A percentile compares a stretch with the other conserved stretches of the same genome.
Evolutionary conservation across 2,888 invertebrate genomes (phyloP).

Genomic region (Herminia tarsipennalis): DNA sequence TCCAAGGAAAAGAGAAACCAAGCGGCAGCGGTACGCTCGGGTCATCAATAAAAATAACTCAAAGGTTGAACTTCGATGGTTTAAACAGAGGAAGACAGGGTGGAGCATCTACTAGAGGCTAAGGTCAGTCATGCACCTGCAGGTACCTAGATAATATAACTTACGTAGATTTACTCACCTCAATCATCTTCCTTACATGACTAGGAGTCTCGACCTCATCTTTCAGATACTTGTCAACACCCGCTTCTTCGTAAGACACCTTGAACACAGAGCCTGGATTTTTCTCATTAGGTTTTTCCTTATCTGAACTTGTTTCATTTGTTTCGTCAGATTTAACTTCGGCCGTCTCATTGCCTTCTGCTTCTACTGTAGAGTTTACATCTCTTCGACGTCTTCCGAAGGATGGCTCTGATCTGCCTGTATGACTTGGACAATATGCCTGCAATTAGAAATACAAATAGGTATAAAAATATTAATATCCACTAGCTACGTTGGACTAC

Average conservation of each 20-base stretch:
- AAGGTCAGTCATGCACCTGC: too few species aligned
- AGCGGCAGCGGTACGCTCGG: too few species aligned
- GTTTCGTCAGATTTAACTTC: slow-evolving; percentile 52
- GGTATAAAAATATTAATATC: neutral
- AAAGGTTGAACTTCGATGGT: too few species aligned
- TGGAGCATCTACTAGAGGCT: too few species aligned
- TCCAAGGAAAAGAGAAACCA: too few species aligned
- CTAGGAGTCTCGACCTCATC: slow-evolving; percentile 87
- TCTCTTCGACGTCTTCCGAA: slow-evolving; percentile 90
- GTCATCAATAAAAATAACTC: too few species aligned
- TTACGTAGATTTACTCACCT: slow-evolving; percentile 81
- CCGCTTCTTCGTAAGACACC: slow-evolving; percentile 72
- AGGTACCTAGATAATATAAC: too few species aligned
- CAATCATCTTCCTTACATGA: slow-evolving; percentile 95
- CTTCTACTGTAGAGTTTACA: slow-evolving; percentile 67
- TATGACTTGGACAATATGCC: slow-evolving; percentile 93
- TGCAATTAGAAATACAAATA: slow-evolving; percentile 56
- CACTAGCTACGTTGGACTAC: too few species aligned
- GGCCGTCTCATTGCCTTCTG: slow-evolving; percentile 67
- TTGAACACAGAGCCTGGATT: slow-evolving; percentile 65
- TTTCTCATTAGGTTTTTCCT: slow-evolving; percentile 56
- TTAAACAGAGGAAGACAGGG: too few species aligned
- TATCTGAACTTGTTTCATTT: slow-evolving; percentile 46
- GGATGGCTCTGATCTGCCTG: slow-evolving; percentile 93
- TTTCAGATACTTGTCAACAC: slow-evolving; percentile 77